These are phyloP conservation scores for Cryptocheilus praepositus DNA, from an alignment of 2,888 invertebrate species.

Conservation along the genomic window DNA sequence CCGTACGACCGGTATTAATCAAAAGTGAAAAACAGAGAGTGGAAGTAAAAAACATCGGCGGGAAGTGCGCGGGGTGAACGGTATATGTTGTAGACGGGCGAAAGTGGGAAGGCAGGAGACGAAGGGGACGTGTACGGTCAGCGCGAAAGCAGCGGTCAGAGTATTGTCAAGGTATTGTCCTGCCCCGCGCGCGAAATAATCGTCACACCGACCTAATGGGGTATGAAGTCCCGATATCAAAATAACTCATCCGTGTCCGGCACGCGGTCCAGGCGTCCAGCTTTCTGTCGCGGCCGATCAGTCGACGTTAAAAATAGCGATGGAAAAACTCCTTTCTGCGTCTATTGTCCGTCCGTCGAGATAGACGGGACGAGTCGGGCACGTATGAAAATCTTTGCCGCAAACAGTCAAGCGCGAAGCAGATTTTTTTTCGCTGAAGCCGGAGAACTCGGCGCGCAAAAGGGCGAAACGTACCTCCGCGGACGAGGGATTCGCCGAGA, in stretches of 20 bases:
- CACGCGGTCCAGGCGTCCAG: constrained; percentile 45
- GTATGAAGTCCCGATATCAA: constrained; percentile 72
- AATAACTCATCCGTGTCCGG: constrained; percentile 65
- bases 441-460: not conserved
- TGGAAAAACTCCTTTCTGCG: constrained; percentile 50
- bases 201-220: constrained; percentile 68
- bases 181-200: constrained; percentile 67
- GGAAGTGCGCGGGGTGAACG: constrained; percentile 9
- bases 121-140: constrained; percentile 20
- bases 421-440: too few relatives aligned
- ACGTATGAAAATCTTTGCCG: constrained; percentile 42
- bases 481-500: too few relatives aligned
- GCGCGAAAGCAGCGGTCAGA: constrained; percentile 55
- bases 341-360: constrained; percentile 48
- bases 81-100: not conserved
- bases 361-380: constrained; percentile 36
- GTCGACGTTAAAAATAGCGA: constrained; percentile 51
- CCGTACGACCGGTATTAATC: too few relatives aligned
- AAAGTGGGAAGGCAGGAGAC: constrained; percentile 24
- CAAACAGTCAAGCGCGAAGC: constrained; percentile 24
- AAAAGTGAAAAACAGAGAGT: not conserved
- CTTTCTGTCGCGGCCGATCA: constrained; percentile 29
- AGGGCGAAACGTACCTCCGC: not conserved
- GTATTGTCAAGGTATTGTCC: constrained; percentile 72
- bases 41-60: not conserved